Evolutionary conservation across 2,888 invertebrate genomes (phyloP).

Genomic region (Pasiphila rectangulata): DNA sequence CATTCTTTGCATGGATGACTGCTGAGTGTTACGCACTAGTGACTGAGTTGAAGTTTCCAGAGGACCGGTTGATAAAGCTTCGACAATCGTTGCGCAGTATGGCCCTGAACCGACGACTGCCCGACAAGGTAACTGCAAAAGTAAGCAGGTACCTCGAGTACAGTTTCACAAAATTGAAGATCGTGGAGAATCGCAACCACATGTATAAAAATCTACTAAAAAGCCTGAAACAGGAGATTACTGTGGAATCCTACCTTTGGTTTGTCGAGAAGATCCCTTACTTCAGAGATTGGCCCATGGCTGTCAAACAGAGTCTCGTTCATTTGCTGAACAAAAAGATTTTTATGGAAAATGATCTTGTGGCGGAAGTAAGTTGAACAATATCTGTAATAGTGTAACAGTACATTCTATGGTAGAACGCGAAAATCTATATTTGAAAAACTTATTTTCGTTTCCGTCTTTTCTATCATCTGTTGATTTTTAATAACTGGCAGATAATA

Average conservation of each 20-base stretch:
- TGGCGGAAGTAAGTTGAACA: slow-evolving; percentile 37
- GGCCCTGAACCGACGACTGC: slow-evolving; percentile 31
- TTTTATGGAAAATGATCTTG: slow-evolving; percentile 35
- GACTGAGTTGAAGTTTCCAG: slow-evolving; percentile 24
- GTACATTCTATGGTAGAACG: too few species aligned
- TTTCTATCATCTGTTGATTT: too few species aligned
- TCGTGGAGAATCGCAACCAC: slow-evolving; percentile 32
- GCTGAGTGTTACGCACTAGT: slow-evolving; percentile 38
- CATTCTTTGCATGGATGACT: slow-evolving; percentile 42
- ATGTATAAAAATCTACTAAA: slow-evolving; percentile 33
- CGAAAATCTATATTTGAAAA: too few species aligned
- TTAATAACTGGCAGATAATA: too few species aligned
- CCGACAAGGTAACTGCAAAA: slow-evolving; percentile 35
- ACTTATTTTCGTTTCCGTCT: too few species aligned
- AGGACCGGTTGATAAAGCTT: slow-evolving; percentile 25
- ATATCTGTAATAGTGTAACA: background rate
- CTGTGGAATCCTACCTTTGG: slow-evolving; percentile 24
- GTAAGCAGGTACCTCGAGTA: slow-evolving; percentile 34
- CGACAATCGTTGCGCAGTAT: slow-evolving; percentile 26
- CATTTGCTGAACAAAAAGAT: slow-evolving; percentile 35
- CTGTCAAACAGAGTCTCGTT: slow-evolving; percentile 33
- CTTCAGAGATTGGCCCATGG: slow-evolving; percentile 40
- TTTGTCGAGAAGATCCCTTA: slow-evolving; percentile 37
- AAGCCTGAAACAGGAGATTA: slow-evolving; percentile 36
- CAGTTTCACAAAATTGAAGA: slow-evolving; percentile 26